Evolutionary conservation across 2,113 vertebrate genomes (phyloP).

Genomic region (Oncorhynchus clarkii): DNA sequence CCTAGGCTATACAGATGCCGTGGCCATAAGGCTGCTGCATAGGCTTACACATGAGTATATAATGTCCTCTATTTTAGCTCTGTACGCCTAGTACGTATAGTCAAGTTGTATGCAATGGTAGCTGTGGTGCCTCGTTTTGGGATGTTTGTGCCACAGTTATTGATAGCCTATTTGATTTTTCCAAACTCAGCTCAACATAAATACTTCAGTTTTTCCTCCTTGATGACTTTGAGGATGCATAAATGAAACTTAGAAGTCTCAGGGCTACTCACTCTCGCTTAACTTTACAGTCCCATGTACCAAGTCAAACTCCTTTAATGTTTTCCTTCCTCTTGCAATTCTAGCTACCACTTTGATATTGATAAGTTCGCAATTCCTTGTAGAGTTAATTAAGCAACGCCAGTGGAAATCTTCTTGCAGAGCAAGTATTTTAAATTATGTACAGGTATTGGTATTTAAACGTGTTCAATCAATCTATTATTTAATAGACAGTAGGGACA

Average conservation of each 20-base stretch:
- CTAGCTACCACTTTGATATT: conserved; percentile 15
- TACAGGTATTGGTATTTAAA: conserved; percentile 22
- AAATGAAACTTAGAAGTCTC: conserved; percentile 14
- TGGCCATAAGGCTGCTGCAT: too few species aligned
- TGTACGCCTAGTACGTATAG: too few species aligned
- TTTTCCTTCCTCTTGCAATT: not conserved
- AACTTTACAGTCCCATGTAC: conserved; percentile 23
- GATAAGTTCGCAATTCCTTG: conserved; percentile 24
- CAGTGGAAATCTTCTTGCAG: conserved; percentile 10
- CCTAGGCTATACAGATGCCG: too few species aligned
- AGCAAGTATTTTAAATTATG: conserved; percentile 6
- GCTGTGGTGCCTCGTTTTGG: too few species aligned
- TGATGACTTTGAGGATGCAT: conserved; percentile 26
- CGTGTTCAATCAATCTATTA: conserved; percentile 14
- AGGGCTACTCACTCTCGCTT: conserved; percentile 13
- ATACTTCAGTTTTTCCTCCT: conserved; percentile 28
- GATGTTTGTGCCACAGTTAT: not conserved
- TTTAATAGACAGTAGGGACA: not conserved
- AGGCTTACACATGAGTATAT: too few species aligned
- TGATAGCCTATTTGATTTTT: not conserved
- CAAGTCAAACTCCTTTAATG: conserved; percentile 21
- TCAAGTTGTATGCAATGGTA: too few species aligned
- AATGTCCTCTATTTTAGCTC: too few species aligned
- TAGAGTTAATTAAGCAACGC: conserved; percentile 32
- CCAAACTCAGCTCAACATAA: conserved; percentile 8